A percentile compares a stretch with the other conserved stretches of the same genome.
Evolutionary conservation across 1,140 invertebrate species (phyloP).

Genomic region (Eriosoma lanigerum): DNA sequence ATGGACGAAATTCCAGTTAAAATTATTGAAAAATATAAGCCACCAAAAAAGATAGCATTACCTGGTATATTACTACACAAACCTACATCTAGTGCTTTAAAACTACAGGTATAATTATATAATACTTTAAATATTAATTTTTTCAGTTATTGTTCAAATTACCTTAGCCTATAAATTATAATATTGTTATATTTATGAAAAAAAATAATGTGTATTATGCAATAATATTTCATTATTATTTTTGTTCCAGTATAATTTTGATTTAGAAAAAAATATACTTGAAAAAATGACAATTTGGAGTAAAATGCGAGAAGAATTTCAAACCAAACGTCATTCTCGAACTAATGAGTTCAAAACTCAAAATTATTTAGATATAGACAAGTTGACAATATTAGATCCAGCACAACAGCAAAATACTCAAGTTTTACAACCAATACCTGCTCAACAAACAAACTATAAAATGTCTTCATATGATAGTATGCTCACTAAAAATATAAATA

Average conservation of each 20-base stretch:
- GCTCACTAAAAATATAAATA: slow-evolving; percentile 61
- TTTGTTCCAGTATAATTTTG: slow-evolving; percentile 67
- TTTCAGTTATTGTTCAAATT: not conserved
- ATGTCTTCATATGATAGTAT: slow-evolving; percentile 25
- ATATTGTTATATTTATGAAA: too few species aligned
- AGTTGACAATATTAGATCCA: slow-evolving; percentile 15
- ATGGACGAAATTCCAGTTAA: slow-evolving; percentile 66
- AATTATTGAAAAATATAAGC: slow-evolving; percentile 81
- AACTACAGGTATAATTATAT: slow-evolving; percentile 5
- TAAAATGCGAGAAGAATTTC: slow-evolving; percentile 61
- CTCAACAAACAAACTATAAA: slow-evolving; percentile 53
- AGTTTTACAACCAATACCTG: slow-evolving; percentile 57
- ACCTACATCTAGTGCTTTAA: slow-evolving; percentile 25
- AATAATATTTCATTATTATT: slow-evolving; percentile 45
- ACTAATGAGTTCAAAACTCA: slow-evolving; percentile 19
- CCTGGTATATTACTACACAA: slow-evolving; percentile 50
- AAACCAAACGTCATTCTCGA: slow-evolving; percentile 2
- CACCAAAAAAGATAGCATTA: slow-evolving; percentile 68
- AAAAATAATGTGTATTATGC: too few species aligned
- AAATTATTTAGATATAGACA: slow-evolving; percentile 35
- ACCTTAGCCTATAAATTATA: too few species aligned
- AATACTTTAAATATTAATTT: not conserved
- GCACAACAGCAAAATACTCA: slow-evolving; percentile 17
- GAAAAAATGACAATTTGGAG: slow-evolving; percentile 70
- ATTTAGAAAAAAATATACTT: slow-evolving; percentile 70